Evolutionary conservation across 2,113 vertebrate species (phyloP).

Genomic region (Echinops telfairi): DNA sequence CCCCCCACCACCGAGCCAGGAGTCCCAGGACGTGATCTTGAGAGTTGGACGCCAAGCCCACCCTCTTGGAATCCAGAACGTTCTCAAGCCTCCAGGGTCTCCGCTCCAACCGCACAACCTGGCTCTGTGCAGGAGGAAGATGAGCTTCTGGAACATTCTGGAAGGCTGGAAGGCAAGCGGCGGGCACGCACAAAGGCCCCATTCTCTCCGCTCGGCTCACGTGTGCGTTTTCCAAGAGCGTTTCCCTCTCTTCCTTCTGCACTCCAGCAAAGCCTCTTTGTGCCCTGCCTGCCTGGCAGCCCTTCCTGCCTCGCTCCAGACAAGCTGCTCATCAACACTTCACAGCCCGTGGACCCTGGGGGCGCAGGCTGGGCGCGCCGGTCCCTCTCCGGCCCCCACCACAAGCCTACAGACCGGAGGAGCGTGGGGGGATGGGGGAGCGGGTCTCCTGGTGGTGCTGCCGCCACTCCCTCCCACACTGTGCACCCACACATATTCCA

Average conservation of each 20-base stretch:
- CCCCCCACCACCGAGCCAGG: not conserved
- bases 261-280: constrained; percentile 15
- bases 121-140: accelerated
- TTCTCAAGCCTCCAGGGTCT: not conserved
- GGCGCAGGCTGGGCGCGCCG: accelerated
- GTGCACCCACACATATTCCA: not conserved
- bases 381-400: not conserved
- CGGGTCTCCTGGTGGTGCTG: too few relatives aligned
- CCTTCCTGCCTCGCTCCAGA: not conserved
- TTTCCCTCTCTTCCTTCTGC: not conserved
- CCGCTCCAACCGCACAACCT: not conserved
- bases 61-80: not conserved
- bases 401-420: not conserved
- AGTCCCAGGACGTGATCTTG: not conserved
- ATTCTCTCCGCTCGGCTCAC: not conserved
- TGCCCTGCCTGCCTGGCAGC: not conserved
- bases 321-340: not conserved
- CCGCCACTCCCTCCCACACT: accelerated
- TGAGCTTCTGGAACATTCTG: not conserved
- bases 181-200: not conserved
- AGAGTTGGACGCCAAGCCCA: not conserved
- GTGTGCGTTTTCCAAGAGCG: not conserved
- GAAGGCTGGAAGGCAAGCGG: not conserved
- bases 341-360: not conserved
- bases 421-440: too few relatives aligned